Evolutionary conservation across 1,140 invertebrate genomes (phyloP), one percentile per base, ranked within the genome.

Genomic region (Caenorhabditis latens): DNA sequence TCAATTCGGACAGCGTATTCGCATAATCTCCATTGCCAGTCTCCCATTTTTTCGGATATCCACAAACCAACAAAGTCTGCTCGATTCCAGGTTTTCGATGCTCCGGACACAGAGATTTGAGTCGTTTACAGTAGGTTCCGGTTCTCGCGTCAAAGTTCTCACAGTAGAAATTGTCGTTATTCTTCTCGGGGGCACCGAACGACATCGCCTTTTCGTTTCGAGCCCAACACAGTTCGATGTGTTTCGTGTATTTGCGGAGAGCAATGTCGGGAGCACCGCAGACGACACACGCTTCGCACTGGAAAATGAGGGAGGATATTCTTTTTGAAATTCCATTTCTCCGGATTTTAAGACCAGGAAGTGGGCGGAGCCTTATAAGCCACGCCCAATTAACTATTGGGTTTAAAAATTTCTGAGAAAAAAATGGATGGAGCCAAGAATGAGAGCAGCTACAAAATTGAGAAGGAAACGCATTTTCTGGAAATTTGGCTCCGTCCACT

Each of bases 101-200:
- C 91, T 99, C 98, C 0, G 98, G 97, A 93, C 98, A 99, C 40
- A 99, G 94, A 3, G 99, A 96, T 89, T 96, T 95, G 19, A 99
- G 93, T 75, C 98, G 93, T 93, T 99, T 99, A 93, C 98, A 99
- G 92, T 99, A 99, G 0, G 97, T 98, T 84, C 95, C 94, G 91
- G 96, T 97, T 3, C 94, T 94, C 6, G 96, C 94, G 94, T 98
- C 99, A 92, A 96, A 99, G 93, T 96, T 97, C 92, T 99, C 98
- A 93, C 98, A 99, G 93, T 99, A 99, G 95, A 99, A 98, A 91
- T 87, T 90, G 53, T 88, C 86, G 48, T 89, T 88, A 58, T 92
- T 91, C 6, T 86, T 43, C 32, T 84, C 58, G 0, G 58, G 42
- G 5, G 53, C 40, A 16, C 53, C 83, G 58, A 84, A 61, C 40